Base-by-base conservation (phyloP, 2,113 vertebrate genomes). In the Agapornis roseicollis region DNA sequence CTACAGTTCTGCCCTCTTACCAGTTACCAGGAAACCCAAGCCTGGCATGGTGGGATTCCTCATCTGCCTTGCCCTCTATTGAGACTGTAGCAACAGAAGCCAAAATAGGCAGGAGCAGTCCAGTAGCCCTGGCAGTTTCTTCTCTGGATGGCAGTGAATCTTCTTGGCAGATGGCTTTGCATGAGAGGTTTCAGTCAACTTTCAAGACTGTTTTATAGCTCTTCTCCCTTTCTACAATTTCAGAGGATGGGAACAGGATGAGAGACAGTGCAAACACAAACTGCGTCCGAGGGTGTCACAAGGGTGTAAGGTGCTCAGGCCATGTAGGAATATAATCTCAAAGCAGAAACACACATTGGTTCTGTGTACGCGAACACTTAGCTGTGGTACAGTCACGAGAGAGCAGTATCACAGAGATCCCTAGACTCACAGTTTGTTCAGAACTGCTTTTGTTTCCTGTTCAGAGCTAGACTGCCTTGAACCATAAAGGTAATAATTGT, bases 11-110 rank as follows among this genome's bases (percentile, higher is more conserved):
- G 52, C 47, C 15, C 47, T 84, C 29, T 56, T 85, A 61, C 33
- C 47, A 33, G 13, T 68, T 82, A 69, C 37, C 0, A 0, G 46
- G 37, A 18, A 49, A 17, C 5, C 44, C 0, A 0, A 42, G 11
- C 28, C n/a, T 72, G 28, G 6, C 0, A 0, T 37, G 8, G 17
- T 68, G 65, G 28, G 13, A 24, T 76, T 89, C 33, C 6, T 65
- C 7, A 3, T 41, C 29, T 74, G 39, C 41, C 29, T 88, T 61
- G n/a, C 11, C 27, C 17, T 78, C 63, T 31, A 9, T 39, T 89
- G 16, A 80, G 41, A 28, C 1, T 4, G 14, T 17, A 91, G 44
- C 58, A 70, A 18, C 14, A 89, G 74, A 69, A 81, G 31, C 28
- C 46, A 50, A 74, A 93, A 70, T 14, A 66, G n/a, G 9, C 44